Percentiles rank a stretch among this genome's conserved stretches.
Evolutionary conservation across 2,797 vertebrate species (phyloP).

Genomic region (Labeo calbasu): DNA sequence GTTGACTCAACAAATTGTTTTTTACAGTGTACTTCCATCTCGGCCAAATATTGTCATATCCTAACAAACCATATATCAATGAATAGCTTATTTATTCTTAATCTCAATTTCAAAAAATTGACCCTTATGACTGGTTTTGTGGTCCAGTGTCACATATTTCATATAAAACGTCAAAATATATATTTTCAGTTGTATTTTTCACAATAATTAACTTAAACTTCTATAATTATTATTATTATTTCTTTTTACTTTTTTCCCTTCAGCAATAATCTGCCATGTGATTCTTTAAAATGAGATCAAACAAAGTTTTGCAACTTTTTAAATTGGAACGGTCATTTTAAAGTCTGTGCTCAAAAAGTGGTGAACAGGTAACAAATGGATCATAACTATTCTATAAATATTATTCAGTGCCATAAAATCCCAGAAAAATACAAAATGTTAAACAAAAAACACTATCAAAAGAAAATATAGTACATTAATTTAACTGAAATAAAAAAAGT

Average conservation of each 20-base stretch:
- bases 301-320: background rate
- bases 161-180: background rate
- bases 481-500: background rate
- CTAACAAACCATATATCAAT: no score
- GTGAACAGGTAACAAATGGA: no score
- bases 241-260: background rate
- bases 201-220: background rate
- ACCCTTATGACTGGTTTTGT: no score
- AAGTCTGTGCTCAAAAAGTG: no score
- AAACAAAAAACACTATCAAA: background rate
- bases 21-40: no score
- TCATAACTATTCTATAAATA: background rate
- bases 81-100: no score
- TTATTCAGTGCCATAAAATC: background rate
- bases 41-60: no score
- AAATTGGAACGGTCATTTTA: background rate
- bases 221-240: background rate
- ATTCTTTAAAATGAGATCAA: background rate
- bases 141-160: no score
- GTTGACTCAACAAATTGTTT: no score
- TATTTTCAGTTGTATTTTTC: background rate
- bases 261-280: background rate
- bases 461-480: background rate
- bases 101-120: no score
- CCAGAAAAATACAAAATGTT: background rate